Conservation (phyloP, 2,888 invertebrate genomes). For the Boloria euphrosyne region DNA sequence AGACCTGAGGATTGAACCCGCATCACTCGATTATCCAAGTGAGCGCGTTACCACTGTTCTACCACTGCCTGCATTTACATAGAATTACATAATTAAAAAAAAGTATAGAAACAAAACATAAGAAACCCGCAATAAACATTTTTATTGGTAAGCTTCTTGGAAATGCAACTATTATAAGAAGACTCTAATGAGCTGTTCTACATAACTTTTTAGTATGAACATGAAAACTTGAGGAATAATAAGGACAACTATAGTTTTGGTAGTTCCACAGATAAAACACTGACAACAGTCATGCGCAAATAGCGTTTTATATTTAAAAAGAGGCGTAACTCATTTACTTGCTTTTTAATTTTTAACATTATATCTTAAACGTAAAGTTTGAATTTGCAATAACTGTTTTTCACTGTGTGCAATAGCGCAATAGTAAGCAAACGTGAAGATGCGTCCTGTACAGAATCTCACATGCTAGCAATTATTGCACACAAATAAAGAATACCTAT, state of each 20-base stretch:
- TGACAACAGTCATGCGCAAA: constrained; percentile 75
- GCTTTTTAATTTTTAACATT: constrained; percentile 39
- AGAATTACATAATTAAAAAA: no score
- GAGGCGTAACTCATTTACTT: constrained; percentile 57
- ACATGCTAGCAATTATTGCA: constrained; percentile 39
- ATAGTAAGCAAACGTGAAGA: constrained; percentile 53
- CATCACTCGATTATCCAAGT: no score
- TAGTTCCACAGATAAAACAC: constrained; percentile 64
- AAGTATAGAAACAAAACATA: background rate
- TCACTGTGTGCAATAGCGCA: constrained; percentile 59
- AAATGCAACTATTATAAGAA: background rate
- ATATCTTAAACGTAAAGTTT: constrained; percentile 46
- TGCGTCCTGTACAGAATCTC: constrained; percentile 48
- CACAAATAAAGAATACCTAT: constrained; percentile 55
- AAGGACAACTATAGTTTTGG: constrained; percentile 74
- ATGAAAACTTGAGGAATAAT: constrained; percentile 63
- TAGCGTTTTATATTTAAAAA: constrained; percentile 54
- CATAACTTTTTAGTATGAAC: constrained; percentile 43
- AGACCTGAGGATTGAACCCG: no score
- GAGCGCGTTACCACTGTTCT: no score
- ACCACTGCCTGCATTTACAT: no score
- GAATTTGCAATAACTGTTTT: constrained; percentile 46
- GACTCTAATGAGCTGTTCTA: constrained; percentile 10
- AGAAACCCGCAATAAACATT: background rate
- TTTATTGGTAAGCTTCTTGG: background rate